These are phyloP conservation scores for Drosophila bunnanda DNA, from an alignment of 2,888 invertebrate species.

Conservation along the genomic window DNA sequence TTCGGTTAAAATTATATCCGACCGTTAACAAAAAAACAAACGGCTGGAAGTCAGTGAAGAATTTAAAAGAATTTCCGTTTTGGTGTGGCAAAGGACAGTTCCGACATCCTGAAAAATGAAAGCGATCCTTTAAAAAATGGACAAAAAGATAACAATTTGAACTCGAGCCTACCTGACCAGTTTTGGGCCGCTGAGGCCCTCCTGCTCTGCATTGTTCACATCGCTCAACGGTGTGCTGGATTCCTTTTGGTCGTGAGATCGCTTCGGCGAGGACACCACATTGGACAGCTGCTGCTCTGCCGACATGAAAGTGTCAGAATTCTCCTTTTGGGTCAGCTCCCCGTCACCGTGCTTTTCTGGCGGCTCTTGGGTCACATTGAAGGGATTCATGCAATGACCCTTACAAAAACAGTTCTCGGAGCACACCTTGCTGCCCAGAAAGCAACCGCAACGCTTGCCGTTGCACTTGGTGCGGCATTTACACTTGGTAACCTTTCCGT, in stretches of 20 bases:
- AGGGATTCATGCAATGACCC: slow-evolving; percentile 48
- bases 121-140: not conserved
- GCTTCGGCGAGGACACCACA: slow-evolving; percentile 6
- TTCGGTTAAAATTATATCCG: not conserved
- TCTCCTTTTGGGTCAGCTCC: slow-evolving; percentile 9
- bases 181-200: slow-evolving; percentile 16
- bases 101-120: slow-evolving; percentile 30
- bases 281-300: not conserved
- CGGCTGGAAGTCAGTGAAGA: not conserved
- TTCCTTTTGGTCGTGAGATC: not conserved
- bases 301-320: not conserved
- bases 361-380: not conserved
- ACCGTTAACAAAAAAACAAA: not conserved
- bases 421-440: slow-evolving; percentile 14
- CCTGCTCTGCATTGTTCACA: not conserved
- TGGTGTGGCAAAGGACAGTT: slow-evolving; percentile 29
- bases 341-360: not conserved
- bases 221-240: not conserved
- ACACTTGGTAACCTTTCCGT: slow-evolving; percentile 43
- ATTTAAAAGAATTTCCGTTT: slow-evolving; percentile 34
- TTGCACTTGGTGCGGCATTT: slow-evolving; percentile 69
- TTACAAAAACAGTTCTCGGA: slow-evolving; percentile 37
- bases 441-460: slow-evolving; percentile 73
- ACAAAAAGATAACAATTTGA: not conserved
- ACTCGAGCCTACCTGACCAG: slow-evolving; percentile 21